These are phyloP conservation scores for Mystacornis crossleyi DNA, from an alignment of 2,113 vertebrate genomes.

Conservation along the genomic window DNA sequence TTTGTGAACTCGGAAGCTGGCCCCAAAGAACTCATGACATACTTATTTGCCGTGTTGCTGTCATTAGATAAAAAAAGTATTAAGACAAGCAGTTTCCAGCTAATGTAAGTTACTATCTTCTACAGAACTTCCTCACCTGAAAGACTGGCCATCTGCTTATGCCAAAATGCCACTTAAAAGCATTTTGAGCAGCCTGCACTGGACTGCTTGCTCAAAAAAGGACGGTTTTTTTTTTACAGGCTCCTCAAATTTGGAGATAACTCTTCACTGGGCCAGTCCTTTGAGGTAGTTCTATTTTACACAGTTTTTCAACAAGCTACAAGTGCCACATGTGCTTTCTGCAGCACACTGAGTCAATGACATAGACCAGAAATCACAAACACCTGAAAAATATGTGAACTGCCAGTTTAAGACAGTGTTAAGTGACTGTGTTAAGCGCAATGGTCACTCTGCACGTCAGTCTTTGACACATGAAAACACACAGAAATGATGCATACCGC, in stretches of 20 bases:
- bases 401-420: background rate
- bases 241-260: background rate
- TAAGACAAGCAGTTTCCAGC: background rate
- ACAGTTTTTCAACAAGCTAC: background rate
- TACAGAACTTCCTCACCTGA: background rate
- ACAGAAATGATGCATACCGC: background rate
- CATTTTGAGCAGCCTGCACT: background rate
- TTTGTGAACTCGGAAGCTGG: background rate
- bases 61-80: background rate
- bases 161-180: background rate
- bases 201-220: background rate
- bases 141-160: background rate
- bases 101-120: background rate
- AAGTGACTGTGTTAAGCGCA: background rate
- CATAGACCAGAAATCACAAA: background rate
- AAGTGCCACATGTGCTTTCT: background rate
- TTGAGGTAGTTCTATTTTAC: background rate
- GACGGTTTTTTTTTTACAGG: background rate
- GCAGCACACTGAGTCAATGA: background rate
- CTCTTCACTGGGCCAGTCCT: background rate
- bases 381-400: background rate
- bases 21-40: background rate
- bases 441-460: rapidly evolving
- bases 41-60: rapidly evolving
- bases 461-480: background rate